Evolutionary conservation across 2,113 vertebrate genomes (phyloP).

Genomic region (Equus przewalskii): DNA sequence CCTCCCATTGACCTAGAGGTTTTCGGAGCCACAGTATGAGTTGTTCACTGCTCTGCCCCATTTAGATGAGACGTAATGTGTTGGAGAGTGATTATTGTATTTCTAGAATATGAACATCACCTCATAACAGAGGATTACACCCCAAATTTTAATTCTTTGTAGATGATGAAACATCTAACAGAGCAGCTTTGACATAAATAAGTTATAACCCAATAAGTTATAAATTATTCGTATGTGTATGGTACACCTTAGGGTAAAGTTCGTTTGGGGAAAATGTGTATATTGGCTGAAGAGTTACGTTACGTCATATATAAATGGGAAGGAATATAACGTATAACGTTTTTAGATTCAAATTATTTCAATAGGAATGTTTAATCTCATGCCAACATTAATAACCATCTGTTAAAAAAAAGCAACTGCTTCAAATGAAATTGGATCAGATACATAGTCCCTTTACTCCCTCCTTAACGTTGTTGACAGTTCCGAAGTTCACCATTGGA

Average conservation of each 20-base stretch:
- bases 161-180: not conserved
- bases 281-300: not conserved
- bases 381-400: not conserved
- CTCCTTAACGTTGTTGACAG: not conserved
- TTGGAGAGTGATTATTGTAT: not conserved
- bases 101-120: not conserved
- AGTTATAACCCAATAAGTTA: not conserved
- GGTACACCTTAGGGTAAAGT: not conserved
- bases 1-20: not conserved
- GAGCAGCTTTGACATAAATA: not conserved
- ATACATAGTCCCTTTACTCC: not conserved
- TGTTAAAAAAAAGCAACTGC: not conserved
- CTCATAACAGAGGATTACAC: not conserved
- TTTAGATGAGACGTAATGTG: not conserved
- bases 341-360: constrained; percentile 45
- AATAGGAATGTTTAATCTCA: not conserved
- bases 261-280: not conserved
- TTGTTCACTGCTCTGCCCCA: not conserved
- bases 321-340: not conserved
- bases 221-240: not conserved
- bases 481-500: not conserved
- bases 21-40: not conserved
- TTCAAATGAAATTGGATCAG: not conserved
- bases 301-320: not conserved
- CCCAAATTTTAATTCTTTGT: not conserved